phyloP scores from a whole-genome alignment of 2,113 vertebrate genomes.

The Nyctibius bracteatus region DNA sequence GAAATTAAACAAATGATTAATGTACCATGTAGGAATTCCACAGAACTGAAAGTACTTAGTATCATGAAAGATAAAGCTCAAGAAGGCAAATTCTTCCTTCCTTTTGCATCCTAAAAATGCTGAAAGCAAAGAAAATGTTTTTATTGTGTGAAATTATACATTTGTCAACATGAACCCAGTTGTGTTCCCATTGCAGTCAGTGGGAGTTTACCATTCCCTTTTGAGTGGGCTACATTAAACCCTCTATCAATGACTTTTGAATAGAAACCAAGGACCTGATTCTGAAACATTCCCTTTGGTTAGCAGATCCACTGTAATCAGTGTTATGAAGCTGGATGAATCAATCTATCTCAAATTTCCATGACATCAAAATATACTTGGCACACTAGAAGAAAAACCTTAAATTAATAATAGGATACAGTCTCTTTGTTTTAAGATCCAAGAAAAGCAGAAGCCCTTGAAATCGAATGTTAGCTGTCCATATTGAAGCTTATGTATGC shows the following conservation, averaged over 20 bases:
- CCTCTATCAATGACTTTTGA: not conserved
- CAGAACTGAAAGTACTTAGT: not conserved
- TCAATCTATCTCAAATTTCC: not conserved
- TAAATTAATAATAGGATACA: not conserved
- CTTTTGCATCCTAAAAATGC: not conserved
- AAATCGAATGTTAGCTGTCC: not conserved
- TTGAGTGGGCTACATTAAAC: not conserved
- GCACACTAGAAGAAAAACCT: not conserved
- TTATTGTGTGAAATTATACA: not conserved
- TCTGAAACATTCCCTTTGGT: not conserved
- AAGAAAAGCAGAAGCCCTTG: not conserved
- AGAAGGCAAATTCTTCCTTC: not conserved
- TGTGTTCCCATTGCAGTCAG: not conserved
- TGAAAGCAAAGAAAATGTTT: not conserved
- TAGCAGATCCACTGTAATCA: not conserved
- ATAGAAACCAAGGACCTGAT: not conserved
- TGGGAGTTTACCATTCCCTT: not conserved
- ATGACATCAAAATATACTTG: not conserved
- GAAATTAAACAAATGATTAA: constrained; percentile 46
- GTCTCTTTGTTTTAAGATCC: not conserved
- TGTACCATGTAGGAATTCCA: not conserved
- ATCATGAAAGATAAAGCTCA: not conserved
- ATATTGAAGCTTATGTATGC: not conserved
- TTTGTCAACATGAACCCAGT: not conserved
- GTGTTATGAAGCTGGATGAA: not conserved